Conservation (phyloP, 92 coral and sea anemone species). For the Paramuricea clavata region DNA sequence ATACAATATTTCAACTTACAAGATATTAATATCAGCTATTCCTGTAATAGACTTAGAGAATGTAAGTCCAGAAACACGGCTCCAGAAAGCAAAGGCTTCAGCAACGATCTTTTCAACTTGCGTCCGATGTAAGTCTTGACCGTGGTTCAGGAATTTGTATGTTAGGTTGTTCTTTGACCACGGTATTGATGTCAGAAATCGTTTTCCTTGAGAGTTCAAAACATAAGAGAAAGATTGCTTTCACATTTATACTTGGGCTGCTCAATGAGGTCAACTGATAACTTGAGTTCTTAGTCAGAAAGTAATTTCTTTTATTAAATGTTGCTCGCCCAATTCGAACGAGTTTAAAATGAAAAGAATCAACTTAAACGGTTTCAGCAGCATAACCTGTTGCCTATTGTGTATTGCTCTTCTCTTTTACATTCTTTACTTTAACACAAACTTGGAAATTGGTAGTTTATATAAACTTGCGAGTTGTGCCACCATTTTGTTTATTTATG, state of each 20-base stretch:
- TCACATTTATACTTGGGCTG: no score
- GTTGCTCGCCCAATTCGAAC: no score
- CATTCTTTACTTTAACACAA: no score
- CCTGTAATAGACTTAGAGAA: conserved; percentile 39
- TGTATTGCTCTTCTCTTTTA: no score
- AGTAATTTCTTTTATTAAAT: no score
- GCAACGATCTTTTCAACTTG: conserved; percentile 62
- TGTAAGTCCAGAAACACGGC: conserved; percentile 65
- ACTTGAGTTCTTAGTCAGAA: no score
- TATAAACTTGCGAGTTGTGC: no score
- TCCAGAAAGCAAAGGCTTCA: conserved; percentile 76
- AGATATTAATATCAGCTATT: conserved; percentile 75
- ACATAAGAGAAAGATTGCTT: not conserved
- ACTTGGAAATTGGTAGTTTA: no score
- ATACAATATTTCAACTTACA: conserved; percentile 33
- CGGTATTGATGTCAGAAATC: conserved; percentile 46
- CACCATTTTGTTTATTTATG: no score
- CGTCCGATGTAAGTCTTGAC: conserved; percentile 51
- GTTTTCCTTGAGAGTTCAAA: not conserved
- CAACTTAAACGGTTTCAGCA: no score
- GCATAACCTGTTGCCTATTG: no score
- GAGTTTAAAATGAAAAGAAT: no score
- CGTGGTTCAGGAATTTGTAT: conserved; percentile 63
- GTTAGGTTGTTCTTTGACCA: conserved; percentile 66
- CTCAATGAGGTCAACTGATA: not conserved